Base-by-base conservation (phyloP, 2,797 vertebrate species). In the Lagocephalus sceleratus region DNA sequence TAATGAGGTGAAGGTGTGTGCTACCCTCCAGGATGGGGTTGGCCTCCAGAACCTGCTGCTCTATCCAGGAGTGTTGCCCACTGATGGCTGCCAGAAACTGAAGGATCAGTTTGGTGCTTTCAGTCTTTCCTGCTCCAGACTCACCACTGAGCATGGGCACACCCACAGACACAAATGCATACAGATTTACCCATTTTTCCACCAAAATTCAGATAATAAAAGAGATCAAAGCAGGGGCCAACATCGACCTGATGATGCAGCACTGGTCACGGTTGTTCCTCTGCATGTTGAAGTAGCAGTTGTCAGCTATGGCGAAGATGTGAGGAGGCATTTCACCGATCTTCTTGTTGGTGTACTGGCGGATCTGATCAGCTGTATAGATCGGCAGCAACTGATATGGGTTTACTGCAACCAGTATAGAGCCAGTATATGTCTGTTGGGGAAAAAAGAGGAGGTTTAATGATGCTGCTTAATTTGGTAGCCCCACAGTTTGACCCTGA, bases 251-350 rank as follows among this genome's bases (percentile, higher is more conserved):
- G 78, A 99, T 99, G 74, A 99, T 98, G 2, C 97, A 98, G 52
- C 97, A 99, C 78, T 98, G 96, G 81, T 98, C 95, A 1, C 92
- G 93, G 87, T 93, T 94, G 82, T 97, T 98, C 52, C 96, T 91
- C 54, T 97, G 95, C 96, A 99, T 98, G 87, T 97, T 99, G 86
- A 97, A 98, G 88, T 98, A 99, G 78, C 97, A 99, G 79, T 98
- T 99, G 86, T 98, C 97, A 0, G 97, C 96, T 0, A 99, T 99
- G 52, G 96, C 94, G 0, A 99, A 99, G 85, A 99, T 98, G 81
- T 99, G 97, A 0, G 97, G 97, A 0, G 97, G 95, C 94, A 99
- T 93, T 81, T 99, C 97, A 0, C 97, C 97, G 0, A 99, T 98
- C 90, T 99, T 99, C 82, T 94, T 98, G 83, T 98, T 98, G 85